Conservation (phyloP, 2,113 vertebrate species). For the Brachionichthys hirsutus region DNA sequence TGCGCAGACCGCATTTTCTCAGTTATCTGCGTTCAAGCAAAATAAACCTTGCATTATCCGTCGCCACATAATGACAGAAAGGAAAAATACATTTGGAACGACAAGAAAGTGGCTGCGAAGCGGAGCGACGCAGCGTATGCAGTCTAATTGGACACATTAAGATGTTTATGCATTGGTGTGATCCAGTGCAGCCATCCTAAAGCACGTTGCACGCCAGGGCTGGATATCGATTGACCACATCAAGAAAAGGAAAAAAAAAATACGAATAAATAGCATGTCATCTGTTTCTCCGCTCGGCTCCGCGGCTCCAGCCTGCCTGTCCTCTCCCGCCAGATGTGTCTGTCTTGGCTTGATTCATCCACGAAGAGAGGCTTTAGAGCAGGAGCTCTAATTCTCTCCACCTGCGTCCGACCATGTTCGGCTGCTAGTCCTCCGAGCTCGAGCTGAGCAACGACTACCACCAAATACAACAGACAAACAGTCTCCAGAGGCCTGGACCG, state of each 20-base stretch:
- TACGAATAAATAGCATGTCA: constrained; percentile 56
- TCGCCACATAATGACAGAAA: constrained; percentile 41
- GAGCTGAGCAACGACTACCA: constrained; percentile 59
- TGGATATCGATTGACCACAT: constrained; percentile 67
- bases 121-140: constrained; percentile 6
- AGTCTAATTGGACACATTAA: constrained; percentile 41
- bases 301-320: constrained; percentile 32
- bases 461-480: constrained; percentile 54
- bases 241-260: constrained; percentile 54
- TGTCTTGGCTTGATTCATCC: constrained; percentile 54
- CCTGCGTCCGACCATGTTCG: constrained; percentile 63
- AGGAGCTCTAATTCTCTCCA: constrained; percentile 62
- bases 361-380: constrained; percentile 44
- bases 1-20: constrained; percentile 43
- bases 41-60: constrained; percentile 56
- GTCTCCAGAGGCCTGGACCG: constrained; percentile 19
- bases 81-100: constrained; percentile 36
- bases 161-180: constrained; percentile 37
- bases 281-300: constrained; percentile 65
- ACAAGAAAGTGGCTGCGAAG: constrained; percentile 37
- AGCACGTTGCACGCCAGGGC: constrained; percentile 60
- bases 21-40: constrained; percentile 48
- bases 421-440: constrained; percentile 48
- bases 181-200: constrained; percentile 37
- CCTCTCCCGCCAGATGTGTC: constrained; percentile 61